Evolutionary conservation across 2,113 vertebrate species (phyloP), one percentile per base, ranked within the genome.

Genomic region (Oryzias javanicus): DNA sequence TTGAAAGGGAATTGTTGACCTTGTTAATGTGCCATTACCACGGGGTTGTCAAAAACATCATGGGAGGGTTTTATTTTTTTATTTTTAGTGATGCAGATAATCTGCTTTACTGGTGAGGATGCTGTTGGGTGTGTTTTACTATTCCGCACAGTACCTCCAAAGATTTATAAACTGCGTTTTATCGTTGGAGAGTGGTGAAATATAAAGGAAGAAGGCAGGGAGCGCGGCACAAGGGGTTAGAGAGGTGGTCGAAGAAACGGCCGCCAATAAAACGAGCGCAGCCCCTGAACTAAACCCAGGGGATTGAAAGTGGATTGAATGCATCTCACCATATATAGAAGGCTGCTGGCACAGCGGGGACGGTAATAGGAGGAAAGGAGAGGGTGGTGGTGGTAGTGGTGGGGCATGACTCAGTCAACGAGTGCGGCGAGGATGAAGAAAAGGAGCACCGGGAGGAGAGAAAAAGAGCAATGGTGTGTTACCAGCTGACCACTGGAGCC

Each of bases 261-360:
- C 74, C 76, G 72, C 57, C 12, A 63, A 83, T 81, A 82, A 84
- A 87, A 88, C 72, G 83, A 86, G 84, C 65, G 18, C 62, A 59
- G 76, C 78, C 81, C 84, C 80, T 80, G 84, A 84, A 87, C 87
- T 89, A 88, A 89, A 72, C 80, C 80, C 77, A 35, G 64, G 81
- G 81, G 82, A 88, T 85, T 84, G 82, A 78, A 72, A 88, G 79
- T 85, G 81, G 87, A 89, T 84, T 87, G 81, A 89, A 89, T 81
- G 83, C 83, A 82, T 85, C 76, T 80, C 67, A 40, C 65, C 79
- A 57, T 64, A 83, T 81, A 85, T 71, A 82, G 80, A 83, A 70
- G 67, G 62, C 70, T 49, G 14, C 55, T 61, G 70, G 67, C 64
- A 59, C 60, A 6, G 24, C 14, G 0, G 67, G 72, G 72, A 75